Evolutionary conservation across 2,888 invertebrate species (phyloP).

Genomic region (Melanotus villosus): DNA sequence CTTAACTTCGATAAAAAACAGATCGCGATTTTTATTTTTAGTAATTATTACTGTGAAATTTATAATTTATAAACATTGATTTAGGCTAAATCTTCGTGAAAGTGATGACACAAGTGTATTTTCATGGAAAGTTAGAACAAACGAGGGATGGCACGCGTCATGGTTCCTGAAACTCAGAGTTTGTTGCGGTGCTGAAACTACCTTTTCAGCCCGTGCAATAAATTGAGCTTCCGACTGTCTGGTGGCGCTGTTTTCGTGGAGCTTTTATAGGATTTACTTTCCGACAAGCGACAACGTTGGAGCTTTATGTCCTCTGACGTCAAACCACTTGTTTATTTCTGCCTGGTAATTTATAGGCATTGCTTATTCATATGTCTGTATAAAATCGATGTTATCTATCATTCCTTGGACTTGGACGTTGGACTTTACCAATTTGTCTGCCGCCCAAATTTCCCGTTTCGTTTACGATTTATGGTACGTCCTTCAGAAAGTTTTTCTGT

Average conservation of each 20-base stretch:
- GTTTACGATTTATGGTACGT: not conserved
- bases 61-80: too few relatives aligned
- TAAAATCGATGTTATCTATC: constrained; percentile 14
- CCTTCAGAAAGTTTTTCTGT: not conserved
- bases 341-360: constrained; percentile 10
- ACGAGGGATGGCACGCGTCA: too few relatives aligned
- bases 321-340: constrained; percentile 36
- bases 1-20: not conserved
- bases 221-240: not conserved
- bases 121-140: too few relatives aligned
- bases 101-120: too few relatives aligned
- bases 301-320: constrained; percentile 22
- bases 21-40: too few relatives aligned
- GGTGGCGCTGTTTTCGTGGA: not conserved
- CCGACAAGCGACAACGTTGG: not conserved
- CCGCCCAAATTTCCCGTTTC: not conserved
- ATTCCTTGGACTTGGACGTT: not conserved
- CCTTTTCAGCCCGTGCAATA: not conserved
- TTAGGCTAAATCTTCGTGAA: too few relatives aligned
- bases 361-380: constrained; percentile 5
- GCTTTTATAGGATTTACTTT: not conserved
- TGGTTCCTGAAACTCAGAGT: too few relatives aligned
- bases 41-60: too few relatives aligned
- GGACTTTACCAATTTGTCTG: not conserved
- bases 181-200: not conserved